These are phyloP conservation scores for Cyclophora albipunctata DNA, from an alignment of 2,888 invertebrate genomes.

Conservation along the genomic window DNA sequence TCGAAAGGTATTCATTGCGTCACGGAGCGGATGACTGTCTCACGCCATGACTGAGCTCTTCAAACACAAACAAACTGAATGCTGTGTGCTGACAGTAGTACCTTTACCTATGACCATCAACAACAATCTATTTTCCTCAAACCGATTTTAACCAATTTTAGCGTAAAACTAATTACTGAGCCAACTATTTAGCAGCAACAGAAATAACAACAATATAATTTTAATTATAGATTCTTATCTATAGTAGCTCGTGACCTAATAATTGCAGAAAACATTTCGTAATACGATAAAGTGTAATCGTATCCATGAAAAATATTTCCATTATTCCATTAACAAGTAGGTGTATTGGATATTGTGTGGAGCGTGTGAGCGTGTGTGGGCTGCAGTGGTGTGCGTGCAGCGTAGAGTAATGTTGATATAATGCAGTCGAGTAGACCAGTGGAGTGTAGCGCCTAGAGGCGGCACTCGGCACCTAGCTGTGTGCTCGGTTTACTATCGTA, in stretches of 20 bases:
- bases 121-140: no score
- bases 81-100: no score
- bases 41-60: no score
- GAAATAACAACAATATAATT: constrained; percentile 17
- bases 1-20: no score
- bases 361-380: constrained; percentile 11
- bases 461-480: constrained; percentile 29
- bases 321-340: constrained; percentile 29
- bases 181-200: constrained; percentile 7
- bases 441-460: constrained; percentile 32
- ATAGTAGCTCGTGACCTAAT: constrained; percentile 17
- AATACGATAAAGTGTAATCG: constrained; percentile 27
- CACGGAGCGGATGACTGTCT: no score
- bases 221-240: constrained; percentile 21
- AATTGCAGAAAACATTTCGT: constrained; percentile 22
- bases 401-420: constrained; percentile 9
- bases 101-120: no score
- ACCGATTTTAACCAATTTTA: constrained; percentile 25
- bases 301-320: constrained; percentile 43
- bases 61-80: no score
- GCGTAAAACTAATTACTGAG: no score
- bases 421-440: constrained; percentile 13
- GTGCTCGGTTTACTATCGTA: constrained; percentile 55
- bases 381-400: neutral
- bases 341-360: constrained; percentile 4